phyloP scores from a whole-genome alignment of 1,140 invertebrate genomes.

The Coelopa frigida region DNA sequence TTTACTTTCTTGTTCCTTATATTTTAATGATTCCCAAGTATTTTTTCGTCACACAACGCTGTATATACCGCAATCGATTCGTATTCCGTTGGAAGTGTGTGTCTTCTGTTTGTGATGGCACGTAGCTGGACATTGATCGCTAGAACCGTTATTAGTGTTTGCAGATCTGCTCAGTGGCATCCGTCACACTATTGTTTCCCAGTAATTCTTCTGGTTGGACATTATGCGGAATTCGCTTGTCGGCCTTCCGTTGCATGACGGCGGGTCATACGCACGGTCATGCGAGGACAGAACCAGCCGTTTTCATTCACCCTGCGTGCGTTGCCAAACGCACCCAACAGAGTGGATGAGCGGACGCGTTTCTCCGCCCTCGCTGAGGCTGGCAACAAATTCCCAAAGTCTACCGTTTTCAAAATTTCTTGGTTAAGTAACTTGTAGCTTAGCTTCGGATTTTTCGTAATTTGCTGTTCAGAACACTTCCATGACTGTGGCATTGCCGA shows the following conservation, averaged over 20 bases:
- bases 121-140: constrained; percentile 37
- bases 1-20: too few species aligned
- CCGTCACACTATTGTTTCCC: constrained; percentile 44
- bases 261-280: constrained; percentile 42
- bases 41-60: constrained; percentile 6
- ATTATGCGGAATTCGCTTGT: constrained; percentile 31
- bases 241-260: constrained; percentile 32
- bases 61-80: constrained; percentile 16
- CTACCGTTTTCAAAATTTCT: constrained; percentile 45
- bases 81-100: constrained; percentile 23
- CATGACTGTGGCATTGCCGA: constrained; percentile 43
- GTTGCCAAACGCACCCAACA: constrained; percentile 3
- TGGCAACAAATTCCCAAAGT: constrained; percentile 41
- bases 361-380: constrained; percentile 35
- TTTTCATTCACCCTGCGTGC: constrained; percentile 17
- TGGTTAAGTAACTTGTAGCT: constrained; percentile 46
- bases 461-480: constrained; percentile 46
- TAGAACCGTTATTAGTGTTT: constrained; percentile 42
- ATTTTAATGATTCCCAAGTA: constrained; percentile 28
- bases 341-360: constrained; percentile 21
- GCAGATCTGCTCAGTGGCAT: constrained; percentile 45
- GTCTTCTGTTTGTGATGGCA: constrained; percentile 45
- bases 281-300: constrained; percentile 23
- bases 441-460: constrained; percentile 46
- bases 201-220: constrained; percentile 33